Evolutionary conservation across 2,888 invertebrate species (phyloP), one percentile per base, ranked within the genome.

Genomic region (Sinohyriopsis cumingii): DNA sequence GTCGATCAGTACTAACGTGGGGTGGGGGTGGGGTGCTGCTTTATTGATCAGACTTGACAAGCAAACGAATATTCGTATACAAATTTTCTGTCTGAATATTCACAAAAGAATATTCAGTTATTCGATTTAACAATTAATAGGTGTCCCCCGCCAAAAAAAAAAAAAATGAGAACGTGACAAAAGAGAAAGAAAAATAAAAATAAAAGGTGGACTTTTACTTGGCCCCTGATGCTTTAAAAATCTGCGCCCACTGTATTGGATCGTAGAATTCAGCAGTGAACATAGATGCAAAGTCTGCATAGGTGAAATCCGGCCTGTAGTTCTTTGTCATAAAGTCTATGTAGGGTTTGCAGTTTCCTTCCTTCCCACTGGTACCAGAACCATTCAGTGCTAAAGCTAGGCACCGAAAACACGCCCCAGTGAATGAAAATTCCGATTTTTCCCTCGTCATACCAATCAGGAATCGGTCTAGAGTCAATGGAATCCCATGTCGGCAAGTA

Each of bases 191-290:
- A n/a, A n/a, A 28, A 28, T 0, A 5, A 28, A 33, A 33, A 9
- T 33, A 45, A 3, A 45, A 45, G 45, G 45, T 45, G 45, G 15
- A 3, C 45, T 15, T 68, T 90, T 91, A 95, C 94, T 93, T 95
- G 59, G 97, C 98, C 65, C 97, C 97, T 56, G 97, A 93, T 72
- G 93, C 93, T 65, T 92, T 89, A 82, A 98, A 95, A 15, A 97
- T 90, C 67, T 94, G 90, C 0, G 95, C 95, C 96, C 97, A 98
- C 83, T 94, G 91, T 0, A 92, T 91, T 0, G 97, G 93, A 88
- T 97, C 93, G 86, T 94, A 98, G 84, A 97, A 94, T 89, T 97
- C 96, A 0, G 96, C 80, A 33, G 94, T 96, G 84, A 98, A 97
- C 85, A 95, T 57, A 24, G 92, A 92, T 0, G 94, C 98, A 91